Base-by-base conservation (phyloP, 2,113 vertebrate genomes). In the Chrysochloris asiatica region DNA sequence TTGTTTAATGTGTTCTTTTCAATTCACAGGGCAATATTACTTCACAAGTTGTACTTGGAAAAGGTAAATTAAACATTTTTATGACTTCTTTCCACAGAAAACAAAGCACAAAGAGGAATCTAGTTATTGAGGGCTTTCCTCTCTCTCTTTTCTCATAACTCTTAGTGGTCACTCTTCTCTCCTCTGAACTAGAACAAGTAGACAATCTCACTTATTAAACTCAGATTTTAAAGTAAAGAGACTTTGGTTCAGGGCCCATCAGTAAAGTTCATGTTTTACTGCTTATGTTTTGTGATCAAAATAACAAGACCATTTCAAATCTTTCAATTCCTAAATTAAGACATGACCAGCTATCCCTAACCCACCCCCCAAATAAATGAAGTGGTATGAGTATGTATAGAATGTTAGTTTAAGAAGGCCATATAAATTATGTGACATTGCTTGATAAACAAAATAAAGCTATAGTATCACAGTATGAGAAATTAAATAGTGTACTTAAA, bases 61-160 rank as follows among this genome's bases (percentile, higher is more conserved):
- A 95, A 96, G 96, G 96, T 96, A 93, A 95, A 28, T 36, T 38
- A 28, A 47, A 26, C n/a, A 50, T 30, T 69, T 24, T 71, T 21
- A 21, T 14, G 48, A 36, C 38, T 47, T 36, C 14, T 48, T 30
- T 59, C 16, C 48, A 38, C 26, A 33, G 56, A 52, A n/a, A 54
- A 77, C 26, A 48, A n/a, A 56, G 38, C 21, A 30, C 17, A 26
- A 28, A 48, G 3, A 8, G 2, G 0, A 36, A 19, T 73, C n/a
- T 82, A 65, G 33, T 65, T 84, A 41, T 54, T 22, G 12, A 26
- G 19, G 69, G 19, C 21, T 30, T 26, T 61, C 59, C 10, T 61
- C 59, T 61, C 26, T 61, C 26, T 30, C 59, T 61, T 30, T 61
- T 30, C 59, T 30, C 14, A 21, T 3, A 24, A 9, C 26, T 61